phyloP scores from a whole-genome alignment of 1,140 invertebrate genomes.

The Pristionchus pacificus region DNA sequence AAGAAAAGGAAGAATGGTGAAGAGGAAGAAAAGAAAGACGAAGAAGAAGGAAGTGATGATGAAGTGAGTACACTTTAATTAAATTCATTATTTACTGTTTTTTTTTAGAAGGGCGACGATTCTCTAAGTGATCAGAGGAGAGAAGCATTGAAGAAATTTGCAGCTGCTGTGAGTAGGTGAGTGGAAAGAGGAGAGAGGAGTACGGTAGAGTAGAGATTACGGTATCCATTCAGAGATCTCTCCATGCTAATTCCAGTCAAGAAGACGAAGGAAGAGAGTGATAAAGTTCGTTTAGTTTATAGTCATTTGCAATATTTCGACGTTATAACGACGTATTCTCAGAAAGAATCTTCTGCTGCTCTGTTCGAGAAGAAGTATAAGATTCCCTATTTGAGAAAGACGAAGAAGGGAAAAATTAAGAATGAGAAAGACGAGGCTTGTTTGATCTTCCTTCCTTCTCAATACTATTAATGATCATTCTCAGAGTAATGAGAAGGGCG shows the following conservation, averaged over 20 bases:
- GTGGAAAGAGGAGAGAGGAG: too few species aligned
- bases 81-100: too few species aligned
- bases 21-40: neutral
- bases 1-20: slow-evolving; percentile 17
- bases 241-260: too few species aligned
- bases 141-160: too few species aligned
- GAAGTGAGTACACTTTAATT: neutral
- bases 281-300: neutral
- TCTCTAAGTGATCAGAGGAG: too few species aligned
- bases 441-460: slow-evolving; percentile 3
- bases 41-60: neutral
- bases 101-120: too few species aligned
- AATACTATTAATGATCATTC: slow-evolving; percentile 6
- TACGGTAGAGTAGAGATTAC: too few species aligned
- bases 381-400: slow-evolving; percentile 46
- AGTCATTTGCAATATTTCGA: neutral
- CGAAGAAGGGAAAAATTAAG: slow-evolving; percentile 26
- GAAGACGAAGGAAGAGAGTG: neutral
- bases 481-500: slow-evolving; percentile 25
- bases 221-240: too few species aligned
- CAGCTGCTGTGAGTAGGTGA: too few species aligned
- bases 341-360: too few species aligned
- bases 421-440: slow-evolving; percentile 17
- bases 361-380: slow-evolving; percentile 19
- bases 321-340: too few species aligned